phyloP scores from a whole-genome alignment of 2,888 invertebrate genomes.

The Pseudococcus longispinus region DNA sequence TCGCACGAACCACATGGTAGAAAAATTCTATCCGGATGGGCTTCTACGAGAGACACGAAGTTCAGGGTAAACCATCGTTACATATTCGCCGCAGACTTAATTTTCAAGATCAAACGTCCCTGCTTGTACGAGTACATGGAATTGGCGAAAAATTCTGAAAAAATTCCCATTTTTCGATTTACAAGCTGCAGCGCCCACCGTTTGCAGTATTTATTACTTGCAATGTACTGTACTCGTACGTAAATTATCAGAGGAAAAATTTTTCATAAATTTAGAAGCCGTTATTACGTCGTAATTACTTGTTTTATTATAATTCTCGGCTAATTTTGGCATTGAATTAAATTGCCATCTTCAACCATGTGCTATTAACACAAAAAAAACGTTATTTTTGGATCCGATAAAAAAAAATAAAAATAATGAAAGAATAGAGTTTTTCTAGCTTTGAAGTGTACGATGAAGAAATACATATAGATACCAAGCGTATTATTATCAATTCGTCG shows the following conservation, averaged over 20 bases:
- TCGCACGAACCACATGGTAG: neutral
- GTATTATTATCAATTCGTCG: neutral
- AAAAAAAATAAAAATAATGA: neutral
- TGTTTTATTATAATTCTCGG: neutral
- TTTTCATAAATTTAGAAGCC: neutral
- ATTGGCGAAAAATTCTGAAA: neutral
- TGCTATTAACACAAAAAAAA: neutral
- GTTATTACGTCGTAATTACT: neutral
- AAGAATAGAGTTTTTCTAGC: neutral
- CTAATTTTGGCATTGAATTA: slow-evolving; percentile 15
- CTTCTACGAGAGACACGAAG: neutral
- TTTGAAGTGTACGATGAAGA: neutral
- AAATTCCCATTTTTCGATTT: neutral
- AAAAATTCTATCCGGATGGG: neutral
- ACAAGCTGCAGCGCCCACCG: neutral
- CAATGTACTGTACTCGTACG: no score
- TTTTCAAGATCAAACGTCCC: neutral
- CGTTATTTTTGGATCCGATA: neutral
- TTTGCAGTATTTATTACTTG: neutral
- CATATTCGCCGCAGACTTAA: neutral
- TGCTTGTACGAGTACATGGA: neutral
- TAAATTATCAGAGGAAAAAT: neutral
- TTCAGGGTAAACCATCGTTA: neutral
- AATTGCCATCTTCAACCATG: neutral
- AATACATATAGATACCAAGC: neutral